phyloP scores from a whole-genome alignment of 2,113 vertebrate species.

The Pongo pygmaeus region DNA sequence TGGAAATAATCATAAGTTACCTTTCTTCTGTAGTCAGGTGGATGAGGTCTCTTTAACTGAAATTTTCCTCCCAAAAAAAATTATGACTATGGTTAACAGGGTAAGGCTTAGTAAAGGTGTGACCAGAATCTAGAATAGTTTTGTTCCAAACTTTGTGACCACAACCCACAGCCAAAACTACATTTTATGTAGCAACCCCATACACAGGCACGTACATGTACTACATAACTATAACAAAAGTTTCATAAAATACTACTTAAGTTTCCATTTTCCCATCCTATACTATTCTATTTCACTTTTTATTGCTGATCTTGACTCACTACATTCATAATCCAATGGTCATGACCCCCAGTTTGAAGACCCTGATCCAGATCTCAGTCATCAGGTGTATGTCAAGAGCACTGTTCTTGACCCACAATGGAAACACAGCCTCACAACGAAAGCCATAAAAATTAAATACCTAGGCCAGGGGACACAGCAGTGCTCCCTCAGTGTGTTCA shows the following conservation, averaged over 20 bases:
- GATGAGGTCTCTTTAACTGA: neutral
- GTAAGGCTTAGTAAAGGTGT: neutral
- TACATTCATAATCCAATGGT: neutral
- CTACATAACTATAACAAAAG: neutral
- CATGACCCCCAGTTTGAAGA: neutral
- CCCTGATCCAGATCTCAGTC: neutral
- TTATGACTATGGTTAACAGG: neutral
- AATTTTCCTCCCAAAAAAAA: neutral
- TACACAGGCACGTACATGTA: neutral
- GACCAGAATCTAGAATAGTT: neutral
- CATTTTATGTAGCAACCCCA: neutral
- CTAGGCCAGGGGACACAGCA: neutral
- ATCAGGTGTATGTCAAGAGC: neutral
- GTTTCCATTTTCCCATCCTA: neutral
- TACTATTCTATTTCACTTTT: neutral
- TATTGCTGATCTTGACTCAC: neutral
- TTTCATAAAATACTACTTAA: neutral
- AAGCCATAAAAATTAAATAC: neutral
- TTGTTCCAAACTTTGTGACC: neutral
- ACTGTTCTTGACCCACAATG: neutral
- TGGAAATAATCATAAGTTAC: neutral
- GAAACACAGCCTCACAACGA: neutral
- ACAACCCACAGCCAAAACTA: neutral
- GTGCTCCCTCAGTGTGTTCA: neutral
- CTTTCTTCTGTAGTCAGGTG: neutral